Evolutionary conservation across 2,113 vertebrate genomes (phyloP), one percentile per base, ranked within the genome.

Genomic region (human): DNA sequence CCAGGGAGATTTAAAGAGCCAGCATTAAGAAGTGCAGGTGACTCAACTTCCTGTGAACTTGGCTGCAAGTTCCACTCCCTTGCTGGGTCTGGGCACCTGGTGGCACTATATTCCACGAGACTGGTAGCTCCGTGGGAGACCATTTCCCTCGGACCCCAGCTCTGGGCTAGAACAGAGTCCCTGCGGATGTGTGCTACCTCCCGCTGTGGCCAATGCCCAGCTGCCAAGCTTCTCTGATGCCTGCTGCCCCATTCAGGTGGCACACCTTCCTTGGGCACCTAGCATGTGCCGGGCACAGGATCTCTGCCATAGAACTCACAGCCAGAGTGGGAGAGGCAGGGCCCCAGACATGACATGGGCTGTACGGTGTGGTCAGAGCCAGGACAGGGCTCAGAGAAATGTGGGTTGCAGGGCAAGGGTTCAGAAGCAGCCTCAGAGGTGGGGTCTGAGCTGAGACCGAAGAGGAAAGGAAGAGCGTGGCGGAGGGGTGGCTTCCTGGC

Each of bases 1-100:
- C 79, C 78, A 48, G 59, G 85, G 76, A 95, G 35, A 55, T 90
- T 97, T 91, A 97, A 98, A 96, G 96, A 89, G 76, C 57, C 88
- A 45, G 70, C 8, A n/a, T 48, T 52, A 43, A 4, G 68, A 76
- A 82, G 61, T 1, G 20, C 93, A 93, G 96, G 95, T 96, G 90
- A 76, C 25, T 84, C 30, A 45, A 1, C 52, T 59, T 79, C 52
- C 13, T 12, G 0, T 13, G 57, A 61, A 64, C 38, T 10, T 18
- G 40, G 27, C 23, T 0, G 2, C 0, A n/a, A 40, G 81, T 25
- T 76, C 64, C 4, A 4, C 35, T 50, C 25, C 73, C 20, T 32
- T 0, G 25, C 38, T 17, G 35, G 32, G 82, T 16, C 73, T 45
- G n/a, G 52, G n/a, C 2, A 16, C 50, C 25, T 23, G 70, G 82